A percentile compares a stretch with the other conserved stretches of the same genome.
Conservation (phyloP, 2,888 invertebrate genomes). For the Aspidapion aeneum region DNA sequence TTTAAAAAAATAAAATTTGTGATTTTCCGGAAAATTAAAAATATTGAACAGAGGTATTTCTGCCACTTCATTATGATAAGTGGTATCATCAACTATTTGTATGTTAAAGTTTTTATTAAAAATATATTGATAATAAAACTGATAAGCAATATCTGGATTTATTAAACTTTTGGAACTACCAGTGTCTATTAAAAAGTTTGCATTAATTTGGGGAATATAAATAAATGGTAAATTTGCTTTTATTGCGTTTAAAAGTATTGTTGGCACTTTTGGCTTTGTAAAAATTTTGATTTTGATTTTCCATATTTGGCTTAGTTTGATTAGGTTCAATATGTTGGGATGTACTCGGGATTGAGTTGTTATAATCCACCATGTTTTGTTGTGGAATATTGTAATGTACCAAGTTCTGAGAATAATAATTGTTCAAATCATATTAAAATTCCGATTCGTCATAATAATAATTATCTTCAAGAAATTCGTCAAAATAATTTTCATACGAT, state of each 20-base stretch:
- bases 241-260: not conserved
- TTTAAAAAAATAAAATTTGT: slow-evolving; percentile 17
- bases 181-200: slow-evolving; percentile 11
- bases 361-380: not conserved
- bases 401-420: not conserved
- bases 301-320: not conserved
- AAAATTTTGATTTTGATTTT: not conserved
- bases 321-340: not conserved
- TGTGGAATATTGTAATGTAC: not conserved
- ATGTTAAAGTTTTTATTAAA: slow-evolving; percentile 14
- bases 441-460: not conserved
- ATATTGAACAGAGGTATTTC: slow-evolving; percentile 15
- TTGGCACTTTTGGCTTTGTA: not conserved
- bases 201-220: slow-evolving; percentile 7
- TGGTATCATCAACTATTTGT: slow-evolving; percentile 15
- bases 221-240: not conserved
- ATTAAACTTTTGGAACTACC: slow-evolving; percentile 8
- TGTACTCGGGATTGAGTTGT: not conserved
- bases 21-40: slow-evolving; percentile 10
- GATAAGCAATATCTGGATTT: not conserved
- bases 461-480: not conserved
- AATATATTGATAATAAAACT: not conserved
- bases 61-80: slow-evolving; percentile 16
- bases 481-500: not conserved
- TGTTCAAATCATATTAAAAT: not conserved